phyloP scores from a whole-genome alignment of 2,888 invertebrate species.

The Catotricha subobsoleta region DNA sequence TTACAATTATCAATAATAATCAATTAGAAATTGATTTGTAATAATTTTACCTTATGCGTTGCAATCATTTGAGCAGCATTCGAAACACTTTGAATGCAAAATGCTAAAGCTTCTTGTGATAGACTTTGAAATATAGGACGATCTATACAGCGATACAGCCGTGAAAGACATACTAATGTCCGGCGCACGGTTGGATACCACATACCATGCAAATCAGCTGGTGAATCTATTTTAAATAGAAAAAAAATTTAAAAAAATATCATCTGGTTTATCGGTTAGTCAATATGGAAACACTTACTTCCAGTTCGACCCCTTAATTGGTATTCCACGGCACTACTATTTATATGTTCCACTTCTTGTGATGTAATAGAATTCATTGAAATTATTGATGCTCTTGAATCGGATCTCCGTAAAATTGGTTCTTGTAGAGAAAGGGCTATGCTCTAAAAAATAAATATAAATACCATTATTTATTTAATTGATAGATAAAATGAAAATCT shows the following conservation, averaged over 20 bases:
- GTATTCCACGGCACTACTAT: constrained; percentile 16
- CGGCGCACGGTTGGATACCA: constrained; percentile 98
- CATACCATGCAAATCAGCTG: constrained; percentile 96
- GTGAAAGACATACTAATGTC: constrained; percentile 84
- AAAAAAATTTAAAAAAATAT: constrained; percentile 2
- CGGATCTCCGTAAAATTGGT: constrained; percentile 38
- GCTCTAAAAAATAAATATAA: constrained; percentile 36
- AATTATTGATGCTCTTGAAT: constrained; percentile 47
- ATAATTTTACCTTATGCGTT: constrained; percentile 37
- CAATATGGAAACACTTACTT: constrained; percentile 18
- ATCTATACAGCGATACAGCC: constrained; percentile 77
- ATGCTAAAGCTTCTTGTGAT: constrained; percentile 85
- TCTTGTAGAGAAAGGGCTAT: constrained; percentile 46
- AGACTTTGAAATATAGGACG: constrained; percentile 89
- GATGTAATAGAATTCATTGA: constrained; percentile 50
- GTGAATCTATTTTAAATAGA: constrained; percentile 38
- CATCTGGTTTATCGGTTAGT: too few relatives aligned
- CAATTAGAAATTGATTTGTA: too few relatives aligned
- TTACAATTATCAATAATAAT: background rate
- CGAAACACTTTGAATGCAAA: constrained; percentile 81
- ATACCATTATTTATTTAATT: background rate
- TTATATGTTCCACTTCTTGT: constrained; percentile 45
- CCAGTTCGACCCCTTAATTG: constrained; percentile 28
- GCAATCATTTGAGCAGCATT: constrained; percentile 65
- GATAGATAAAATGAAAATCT: too few relatives aligned